Conservation (phyloP, 2,797 vertebrate genomes). For the Sparus aurata region DNA sequence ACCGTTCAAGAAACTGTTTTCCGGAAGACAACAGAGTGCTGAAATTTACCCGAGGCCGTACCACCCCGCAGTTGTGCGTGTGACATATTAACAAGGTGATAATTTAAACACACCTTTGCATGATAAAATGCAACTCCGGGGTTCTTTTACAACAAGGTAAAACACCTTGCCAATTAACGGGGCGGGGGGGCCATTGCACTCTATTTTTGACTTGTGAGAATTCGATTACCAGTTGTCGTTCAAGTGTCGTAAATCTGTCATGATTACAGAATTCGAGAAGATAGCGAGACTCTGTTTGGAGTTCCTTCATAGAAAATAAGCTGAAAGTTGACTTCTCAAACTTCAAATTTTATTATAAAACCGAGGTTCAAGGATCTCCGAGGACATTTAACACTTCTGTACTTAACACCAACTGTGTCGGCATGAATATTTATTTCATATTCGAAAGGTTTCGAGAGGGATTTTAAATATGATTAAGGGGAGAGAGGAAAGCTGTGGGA, state of each 20-base stretch:
- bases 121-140: background rate
- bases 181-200: slow-evolving; percentile 16
- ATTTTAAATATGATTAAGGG: slow-evolving; percentile 65
- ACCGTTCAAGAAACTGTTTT: slow-evolving; percentile 60
- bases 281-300: slow-evolving; percentile 16
- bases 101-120: background rate
- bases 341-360: slow-evolving; percentile 35
- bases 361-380: slow-evolving; percentile 24
- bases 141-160: slow-evolving; percentile 10
- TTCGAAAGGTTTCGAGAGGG: slow-evolving; percentile 57
- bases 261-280: slow-evolving; percentile 48
- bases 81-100: slow-evolving; percentile 48
- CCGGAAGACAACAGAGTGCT: slow-evolving; percentile 55
- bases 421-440: slow-evolving; percentile 60
- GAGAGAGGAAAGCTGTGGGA: slow-evolving; percentile 39
- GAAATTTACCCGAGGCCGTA: slow-evolving; percentile 64
- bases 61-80: slow-evolving; percentile 29
- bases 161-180: slow-evolving; percentile 1
- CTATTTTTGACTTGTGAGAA: slow-evolving; percentile 29
- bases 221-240: slow-evolving; percentile 46
- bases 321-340: slow-evolving; percentile 12
- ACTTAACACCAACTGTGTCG: slow-evolving; percentile 42
- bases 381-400: slow-evolving; percentile 33
- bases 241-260: slow-evolving; percentile 29
- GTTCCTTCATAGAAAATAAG: slow-evolving; percentile 1